Percentiles rank a stretch among this genome's conserved stretches.
These are phyloP conservation scores for Myotis pilosus DNA, from an alignment of 2,797 vertebrate species.

Conservation along the genomic window DNA sequence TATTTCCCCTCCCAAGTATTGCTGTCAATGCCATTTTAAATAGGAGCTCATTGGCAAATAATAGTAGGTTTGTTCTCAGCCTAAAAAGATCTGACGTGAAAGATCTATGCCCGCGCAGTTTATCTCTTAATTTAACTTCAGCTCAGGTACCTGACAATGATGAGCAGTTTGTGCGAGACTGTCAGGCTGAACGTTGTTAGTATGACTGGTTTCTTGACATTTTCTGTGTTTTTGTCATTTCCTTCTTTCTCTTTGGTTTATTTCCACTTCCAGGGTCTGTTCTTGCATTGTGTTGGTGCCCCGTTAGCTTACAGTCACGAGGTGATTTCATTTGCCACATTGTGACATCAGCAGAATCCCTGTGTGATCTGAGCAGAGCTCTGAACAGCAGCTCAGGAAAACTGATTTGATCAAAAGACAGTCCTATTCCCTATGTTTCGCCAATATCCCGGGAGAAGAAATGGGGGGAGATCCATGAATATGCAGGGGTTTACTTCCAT, in stretches of 20 bases:
- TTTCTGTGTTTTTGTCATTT: constrained; percentile 38
- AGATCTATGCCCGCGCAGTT: constrained; percentile 69
- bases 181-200: constrained; percentile 97
- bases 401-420: not conserved
- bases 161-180: constrained; percentile 99
- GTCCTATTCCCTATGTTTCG: not conserved
- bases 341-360: constrained; percentile 18
- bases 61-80: constrained; percentile 9
- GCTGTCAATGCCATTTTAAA: constrained; percentile 43
- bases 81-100: not conserved
- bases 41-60: constrained; percentile 38
- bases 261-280: constrained; percentile 61
- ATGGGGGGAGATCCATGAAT: not conserved
- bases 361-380: constrained; percentile 19
- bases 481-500: not conserved
- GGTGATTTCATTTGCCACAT: not conserved
- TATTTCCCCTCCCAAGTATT: not conserved
- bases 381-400: not conserved
- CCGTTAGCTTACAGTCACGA: constrained; percentile 17
- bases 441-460: not conserved
- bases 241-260: constrained; percentile 67
- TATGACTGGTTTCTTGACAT: constrained; percentile 65
- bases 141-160: constrained; percentile 99
- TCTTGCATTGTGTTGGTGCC: not conserved
- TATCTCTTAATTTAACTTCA: constrained; percentile 85